These are phyloP conservation scores for Metridium senile DNA, from an alignment of 92 coral and sea anemone species.

Conservation along the genomic window DNA sequence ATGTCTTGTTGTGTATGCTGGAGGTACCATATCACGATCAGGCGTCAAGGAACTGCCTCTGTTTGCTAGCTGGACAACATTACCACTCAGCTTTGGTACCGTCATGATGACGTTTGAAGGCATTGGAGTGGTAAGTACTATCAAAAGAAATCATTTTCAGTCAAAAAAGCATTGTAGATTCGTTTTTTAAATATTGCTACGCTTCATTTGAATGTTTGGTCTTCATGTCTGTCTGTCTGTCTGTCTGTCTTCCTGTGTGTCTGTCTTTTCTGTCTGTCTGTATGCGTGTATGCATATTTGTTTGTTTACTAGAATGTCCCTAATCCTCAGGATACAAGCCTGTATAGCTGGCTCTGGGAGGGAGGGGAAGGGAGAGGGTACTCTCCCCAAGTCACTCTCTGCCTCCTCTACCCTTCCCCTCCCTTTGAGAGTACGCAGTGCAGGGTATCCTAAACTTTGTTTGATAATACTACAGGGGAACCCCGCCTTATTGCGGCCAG, in stretches of 20 bases:
- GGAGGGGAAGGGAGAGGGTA: no score
- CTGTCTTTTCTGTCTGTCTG: background rate
- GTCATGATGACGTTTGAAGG: conserved; percentile 91
- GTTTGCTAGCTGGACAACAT: conserved; percentile 75
- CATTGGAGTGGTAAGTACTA: conserved; percentile 72
- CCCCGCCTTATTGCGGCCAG: no score
- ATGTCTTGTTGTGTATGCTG: conserved; percentile 70
- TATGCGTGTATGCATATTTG: background rate
- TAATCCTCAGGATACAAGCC: no score
- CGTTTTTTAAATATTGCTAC: no score
- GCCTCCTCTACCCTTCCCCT: no score
- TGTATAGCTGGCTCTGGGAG: no score
- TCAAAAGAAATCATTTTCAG: background rate
- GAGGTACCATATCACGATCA: conserved; percentile 53
- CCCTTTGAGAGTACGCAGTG: no score
- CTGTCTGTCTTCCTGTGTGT: background rate
- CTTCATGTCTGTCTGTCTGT: background rate
- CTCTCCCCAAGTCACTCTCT: no score
- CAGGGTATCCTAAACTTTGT: no score
- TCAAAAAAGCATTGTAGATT: background rate
- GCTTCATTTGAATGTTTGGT: background rate
- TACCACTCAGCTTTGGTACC: conserved; percentile 83
- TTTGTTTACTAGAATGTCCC: no score
- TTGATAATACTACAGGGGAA: no score
- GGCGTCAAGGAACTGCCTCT: conserved; percentile 56